Percentiles rank a stretch among this genome's conserved stretches.
Conservation (phyloP, 1,140 invertebrate species). For the Saccostrea cuccullata region DNA sequence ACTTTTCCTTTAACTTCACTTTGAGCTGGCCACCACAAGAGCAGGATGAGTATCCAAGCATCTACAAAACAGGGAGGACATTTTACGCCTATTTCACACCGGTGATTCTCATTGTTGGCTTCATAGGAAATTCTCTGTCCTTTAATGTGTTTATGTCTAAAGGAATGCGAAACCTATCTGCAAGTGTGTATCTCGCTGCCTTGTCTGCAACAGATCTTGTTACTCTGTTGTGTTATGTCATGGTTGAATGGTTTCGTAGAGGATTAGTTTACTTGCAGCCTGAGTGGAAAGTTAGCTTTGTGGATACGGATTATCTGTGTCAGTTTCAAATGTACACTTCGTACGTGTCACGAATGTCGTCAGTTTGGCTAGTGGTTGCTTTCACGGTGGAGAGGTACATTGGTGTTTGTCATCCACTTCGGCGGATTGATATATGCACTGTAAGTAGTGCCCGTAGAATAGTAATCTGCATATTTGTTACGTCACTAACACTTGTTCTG, state of each 20-base stretch:
- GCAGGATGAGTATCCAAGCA: not conserved
- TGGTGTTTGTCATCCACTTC: slow-evolving; percentile 85
- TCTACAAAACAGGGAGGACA: slow-evolving; percentile 18
- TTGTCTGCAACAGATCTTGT: slow-evolving; percentile 63
- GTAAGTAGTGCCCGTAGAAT: slow-evolving; percentile 51
- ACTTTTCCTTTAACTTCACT: not conserved
- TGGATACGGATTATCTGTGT: slow-evolving; percentile 59
- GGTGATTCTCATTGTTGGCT: slow-evolving; percentile 66
- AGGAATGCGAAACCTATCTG: slow-evolving; percentile 69
- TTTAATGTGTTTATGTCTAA: slow-evolving; percentile 70
- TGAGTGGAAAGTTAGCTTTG: slow-evolving; percentile 49
- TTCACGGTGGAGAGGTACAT: slow-evolving; percentile 85
- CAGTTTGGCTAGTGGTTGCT: slow-evolving; percentile 69
- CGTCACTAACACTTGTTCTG: slow-evolving; percentile 42
- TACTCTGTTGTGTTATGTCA: slow-evolving; percentile 63
- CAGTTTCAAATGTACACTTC: slow-evolving; percentile 66
- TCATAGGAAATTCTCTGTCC: slow-evolving; percentile 70
- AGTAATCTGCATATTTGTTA: slow-evolving; percentile 35
- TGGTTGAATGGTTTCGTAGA: slow-evolving; percentile 65
- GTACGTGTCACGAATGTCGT: slow-evolving; percentile 67
- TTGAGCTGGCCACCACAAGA: slow-evolving; percentile 11
- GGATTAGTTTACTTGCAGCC: slow-evolving; percentile 56
- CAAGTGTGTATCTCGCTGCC: slow-evolving; percentile 67
- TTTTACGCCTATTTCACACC: slow-evolving; percentile 69
- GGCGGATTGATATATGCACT: slow-evolving; percentile 54